Evolutionary conservation across 2,888 invertebrate species (phyloP), one percentile per base, ranked within the genome.

Genomic region (Trichopria drosophilae): DNA sequence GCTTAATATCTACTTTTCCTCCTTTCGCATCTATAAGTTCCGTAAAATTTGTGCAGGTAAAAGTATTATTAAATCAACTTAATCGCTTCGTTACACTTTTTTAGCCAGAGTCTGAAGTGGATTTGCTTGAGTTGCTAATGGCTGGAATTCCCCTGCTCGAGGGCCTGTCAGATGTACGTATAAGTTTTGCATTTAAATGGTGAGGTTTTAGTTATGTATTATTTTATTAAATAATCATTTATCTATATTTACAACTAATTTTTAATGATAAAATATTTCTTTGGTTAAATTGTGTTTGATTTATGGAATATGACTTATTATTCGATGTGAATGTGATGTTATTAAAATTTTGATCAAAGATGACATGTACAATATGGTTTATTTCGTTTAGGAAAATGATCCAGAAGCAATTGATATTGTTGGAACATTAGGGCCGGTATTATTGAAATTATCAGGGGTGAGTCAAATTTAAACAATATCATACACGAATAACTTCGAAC

Each of bases 91-190:
- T 20, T n/a, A 26, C 32, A 10, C 41, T 49, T 49, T 20, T 39
- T 51, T 34, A 73, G 75, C 75, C 75, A 4, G 62, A 75, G 2
- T 63, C 73, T 1, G 65, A 68, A 0, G 65, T 70, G 0, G 69
- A 73, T 51, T 41, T 75, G n/a, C 57, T 12, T 15, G 73, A 70
- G 28, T 42, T 75, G 3, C 37, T 75, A 7, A 47, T 60, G 28
- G 65, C 66, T 2, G 70, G 49, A 19, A 20, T 75, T 50, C 75
- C 75, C 3, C 44, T 75, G 10, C 23, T 75, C 3, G 62, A 70
- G 62, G 72, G 68, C 39, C 58, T 75, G 1, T 68, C 68, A 4
- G 68, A 73, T 44, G 75, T 74, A 48, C 62, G 53, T 56, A 18
- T 3, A 6, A 2, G 4, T 18, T 22, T n/a, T 18, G n/a, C 23